Percentiles rank a stretch among this genome's conserved stretches.
These are phyloP conservation scores for Monopterus albus DNA, from an alignment of 2,113 vertebrate genomes.

Conservation along the genomic window DNA sequence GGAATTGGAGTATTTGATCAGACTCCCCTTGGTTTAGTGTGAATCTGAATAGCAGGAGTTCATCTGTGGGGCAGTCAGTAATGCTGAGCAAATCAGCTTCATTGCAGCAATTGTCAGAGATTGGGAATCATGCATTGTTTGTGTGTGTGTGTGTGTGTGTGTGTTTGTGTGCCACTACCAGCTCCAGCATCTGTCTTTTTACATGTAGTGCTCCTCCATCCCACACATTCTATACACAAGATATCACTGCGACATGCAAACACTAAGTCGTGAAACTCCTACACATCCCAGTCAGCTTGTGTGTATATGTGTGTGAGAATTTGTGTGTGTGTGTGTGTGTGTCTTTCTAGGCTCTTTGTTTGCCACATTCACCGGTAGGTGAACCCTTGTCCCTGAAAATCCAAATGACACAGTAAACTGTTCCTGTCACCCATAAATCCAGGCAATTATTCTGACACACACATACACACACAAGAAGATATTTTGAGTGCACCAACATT, in stretches of 20 bases:
- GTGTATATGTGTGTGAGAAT: slow-evolving; percentile 26
- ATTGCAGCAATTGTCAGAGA: slow-evolving; percentile 54
- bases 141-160: slow-evolving; percentile 7
- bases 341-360: slow-evolving; percentile 37
- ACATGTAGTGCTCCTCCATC: slow-evolving; percentile 49
- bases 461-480: slow-evolving; percentile 1
- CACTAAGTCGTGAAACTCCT: slow-evolving; percentile 47
- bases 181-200: slow-evolving; percentile 50
- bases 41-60: slow-evolving; percentile 72
- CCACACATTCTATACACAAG: slow-evolving; percentile 47
- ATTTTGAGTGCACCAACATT: slow-evolving; percentile 13
- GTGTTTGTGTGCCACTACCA: slow-evolving; percentile 10
- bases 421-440: slow-evolving; percentile 67
- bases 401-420: slow-evolving; percentile 70
- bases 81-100: slow-evolving; percentile 49
- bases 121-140: slow-evolving; percentile 35
- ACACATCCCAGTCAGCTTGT: slow-evolving; percentile 17
- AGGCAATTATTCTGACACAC: slow-evolving; percentile 59
- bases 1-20: slow-evolving; percentile 76
- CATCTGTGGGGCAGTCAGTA: slow-evolving; percentile 67
- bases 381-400: slow-evolving; percentile 73
- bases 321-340: slow-evolving; percentile 41
- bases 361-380: slow-evolving; percentile 67
- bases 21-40: slow-evolving; percentile 62
- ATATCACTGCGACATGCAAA: slow-evolving; percentile 48